phyloP scores from a whole-genome alignment of 2,113 vertebrate species.

The Rhinoderma darwinii region DNA sequence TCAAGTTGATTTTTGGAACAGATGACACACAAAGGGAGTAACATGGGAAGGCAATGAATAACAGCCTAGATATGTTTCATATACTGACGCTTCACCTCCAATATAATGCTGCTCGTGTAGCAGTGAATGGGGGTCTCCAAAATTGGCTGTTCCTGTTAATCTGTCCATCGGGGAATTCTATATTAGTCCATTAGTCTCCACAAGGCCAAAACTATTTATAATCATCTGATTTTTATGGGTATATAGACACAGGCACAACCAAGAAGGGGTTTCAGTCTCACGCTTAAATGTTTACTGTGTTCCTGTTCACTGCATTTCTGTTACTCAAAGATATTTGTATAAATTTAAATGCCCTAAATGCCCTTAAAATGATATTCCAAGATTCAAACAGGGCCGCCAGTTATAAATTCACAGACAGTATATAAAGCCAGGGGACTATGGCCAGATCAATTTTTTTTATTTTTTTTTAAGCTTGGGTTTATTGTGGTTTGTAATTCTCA shows the following conservation, averaged over 20 bases:
- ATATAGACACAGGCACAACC: neutral
- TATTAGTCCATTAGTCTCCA: neutral
- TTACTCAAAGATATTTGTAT: too few species aligned
- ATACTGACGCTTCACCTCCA: neutral
- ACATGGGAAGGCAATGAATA: slow-evolving; percentile 8
- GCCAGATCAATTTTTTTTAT: too few species aligned
- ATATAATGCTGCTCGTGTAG: neutral
- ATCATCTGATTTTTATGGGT: neutral
- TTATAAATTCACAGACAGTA: too few species aligned
- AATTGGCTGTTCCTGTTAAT: neutral
- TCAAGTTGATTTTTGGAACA: slow-evolving; percentile 31
- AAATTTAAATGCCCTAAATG: too few species aligned
- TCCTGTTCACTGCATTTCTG: too few species aligned
- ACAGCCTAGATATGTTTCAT: slow-evolving; percentile 1
- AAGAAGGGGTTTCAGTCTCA: neutral
- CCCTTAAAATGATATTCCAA: too few species aligned
- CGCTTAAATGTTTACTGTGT: too few species aligned
- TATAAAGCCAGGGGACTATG: too few species aligned
- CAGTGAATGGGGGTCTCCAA: neutral
- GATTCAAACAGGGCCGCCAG: too few species aligned
- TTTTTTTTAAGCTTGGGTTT: too few species aligned
- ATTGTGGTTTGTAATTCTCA: too few species aligned
- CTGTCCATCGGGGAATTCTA: neutral
- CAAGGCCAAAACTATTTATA: neutral
- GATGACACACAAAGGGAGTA: slow-evolving; percentile 16